These are phyloP conservation scores for Maccullochella peelii DNA, from an alignment of 2,113 vertebrate genomes.

Conservation along the genomic window DNA sequence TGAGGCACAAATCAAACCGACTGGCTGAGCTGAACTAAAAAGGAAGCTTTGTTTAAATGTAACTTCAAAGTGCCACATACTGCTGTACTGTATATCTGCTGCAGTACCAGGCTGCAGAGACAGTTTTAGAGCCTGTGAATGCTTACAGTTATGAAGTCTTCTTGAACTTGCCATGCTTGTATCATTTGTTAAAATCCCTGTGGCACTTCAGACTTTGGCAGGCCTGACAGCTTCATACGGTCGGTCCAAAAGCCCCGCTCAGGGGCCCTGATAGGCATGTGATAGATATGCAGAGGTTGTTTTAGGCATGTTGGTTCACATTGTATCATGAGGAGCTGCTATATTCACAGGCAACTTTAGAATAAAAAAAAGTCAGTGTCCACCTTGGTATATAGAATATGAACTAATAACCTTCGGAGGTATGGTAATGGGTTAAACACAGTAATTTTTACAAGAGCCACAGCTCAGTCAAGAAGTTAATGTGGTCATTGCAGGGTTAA, in stretches of 20 bases:
- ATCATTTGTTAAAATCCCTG: slow-evolving; percentile 68
- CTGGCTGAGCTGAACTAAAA: background rate
- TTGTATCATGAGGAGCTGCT: slow-evolving; percentile 39
- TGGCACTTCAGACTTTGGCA: slow-evolving; percentile 57
- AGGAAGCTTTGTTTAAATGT: too few relatives aligned
- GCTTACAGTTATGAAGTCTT: slow-evolving; percentile 46
- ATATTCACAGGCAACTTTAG: background rate
- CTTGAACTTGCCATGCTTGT: slow-evolving; percentile 48
- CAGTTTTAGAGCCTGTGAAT: slow-evolving; percentile 34
- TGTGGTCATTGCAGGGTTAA: slow-evolving; percentile 55
- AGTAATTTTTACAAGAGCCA: slow-evolving; percentile 26
- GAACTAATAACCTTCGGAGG: slow-evolving; percentile 43
- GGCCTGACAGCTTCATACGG: slow-evolving; percentile 46
- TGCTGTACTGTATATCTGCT: slow-evolving; percentile 7
- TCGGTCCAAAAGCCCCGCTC: background rate
- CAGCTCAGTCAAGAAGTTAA: slow-evolving; percentile 13
- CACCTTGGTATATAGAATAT: slow-evolving; percentile 46
- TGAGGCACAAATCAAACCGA: background rate
- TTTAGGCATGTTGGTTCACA: slow-evolving; percentile 63
- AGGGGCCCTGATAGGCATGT: slow-evolving; percentile 47
- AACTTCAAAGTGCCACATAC: too few relatives aligned
- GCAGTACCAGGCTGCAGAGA: slow-evolving; percentile 8
- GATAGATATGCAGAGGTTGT: slow-evolving; percentile 51
- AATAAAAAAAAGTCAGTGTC: slow-evolving; percentile 14
- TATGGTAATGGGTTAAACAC: slow-evolving; percentile 10